A percentile compares a stretch with the other conserved stretches of the same genome.
phyloP scores from a whole-genome alignment of 2,888 invertebrate genomes.

The Clanis bilineata region DNA sequence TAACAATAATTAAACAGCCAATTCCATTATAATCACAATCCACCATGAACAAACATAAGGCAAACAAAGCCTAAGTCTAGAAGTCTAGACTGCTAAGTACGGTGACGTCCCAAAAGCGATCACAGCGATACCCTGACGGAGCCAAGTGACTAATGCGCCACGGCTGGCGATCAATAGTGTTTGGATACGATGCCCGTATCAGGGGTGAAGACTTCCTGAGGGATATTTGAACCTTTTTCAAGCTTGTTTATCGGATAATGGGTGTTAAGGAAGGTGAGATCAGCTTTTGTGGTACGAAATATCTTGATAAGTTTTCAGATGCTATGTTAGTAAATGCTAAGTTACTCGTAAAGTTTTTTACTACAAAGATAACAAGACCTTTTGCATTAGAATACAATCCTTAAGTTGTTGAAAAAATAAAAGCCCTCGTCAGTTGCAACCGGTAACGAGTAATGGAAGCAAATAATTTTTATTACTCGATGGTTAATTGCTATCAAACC shows the following conservation, averaged over 20 bases:
- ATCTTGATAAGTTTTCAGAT: too few relatives aligned
- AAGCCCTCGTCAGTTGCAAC: background rate
- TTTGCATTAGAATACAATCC: too few relatives aligned
- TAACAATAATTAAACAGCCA: background rate
- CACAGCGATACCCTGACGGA: constrained; percentile 19
- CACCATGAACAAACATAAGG: background rate
- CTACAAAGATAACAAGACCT: too few relatives aligned
- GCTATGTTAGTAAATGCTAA: too few relatives aligned
- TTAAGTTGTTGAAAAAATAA: too few relatives aligned
- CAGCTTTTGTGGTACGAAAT: too few relatives aligned
- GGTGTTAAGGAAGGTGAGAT: background rate
- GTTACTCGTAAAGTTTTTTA: too few relatives aligned
- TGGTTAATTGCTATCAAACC: background rate
- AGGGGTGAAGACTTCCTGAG: background rate
- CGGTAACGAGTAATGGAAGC: background rate
- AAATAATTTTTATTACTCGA: background rate
- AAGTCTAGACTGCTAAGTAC: constrained; percentile 27
- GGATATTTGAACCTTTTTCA: background rate
- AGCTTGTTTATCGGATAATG: background rate
- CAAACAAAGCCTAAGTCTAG: constrained; percentile 22
- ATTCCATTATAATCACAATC: background rate
- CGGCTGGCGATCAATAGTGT: constrained; percentile 20
- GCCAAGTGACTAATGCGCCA: constrained; percentile 30
- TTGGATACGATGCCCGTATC: background rate
- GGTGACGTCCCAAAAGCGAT: constrained; percentile 15